phyloP scores from a whole-genome alignment of 2,797 vertebrate genomes.

The Myoxocephalus aenaeus region DNA sequence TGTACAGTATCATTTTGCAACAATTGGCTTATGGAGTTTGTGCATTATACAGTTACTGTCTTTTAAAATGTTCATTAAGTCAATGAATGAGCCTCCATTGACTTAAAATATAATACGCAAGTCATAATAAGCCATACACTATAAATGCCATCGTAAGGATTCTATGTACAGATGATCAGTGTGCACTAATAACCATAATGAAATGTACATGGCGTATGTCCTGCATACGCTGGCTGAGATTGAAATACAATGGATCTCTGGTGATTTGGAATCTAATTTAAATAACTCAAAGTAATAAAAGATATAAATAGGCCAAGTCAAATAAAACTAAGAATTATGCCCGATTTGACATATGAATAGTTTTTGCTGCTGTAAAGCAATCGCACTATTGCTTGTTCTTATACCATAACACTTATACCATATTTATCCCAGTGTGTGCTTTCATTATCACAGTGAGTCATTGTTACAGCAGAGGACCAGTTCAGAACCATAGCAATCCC shows the following conservation, averaged over 20 bases:
- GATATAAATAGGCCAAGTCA: neutral
- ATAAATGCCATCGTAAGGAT: neutral
- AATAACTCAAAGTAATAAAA: neutral
- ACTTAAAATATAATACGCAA: neutral
- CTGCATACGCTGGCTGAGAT: neutral
- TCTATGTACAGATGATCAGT: neutral
- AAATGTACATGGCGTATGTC: neutral
- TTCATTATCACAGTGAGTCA: slow-evolving; percentile 32
- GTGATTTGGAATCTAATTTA: neutral
- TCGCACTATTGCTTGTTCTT: neutral
- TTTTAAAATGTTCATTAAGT: neutral
- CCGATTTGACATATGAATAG: neutral
- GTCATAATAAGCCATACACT: neutral
- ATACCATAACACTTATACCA: neutral
- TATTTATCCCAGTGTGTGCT: neutral
- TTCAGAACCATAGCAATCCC: slow-evolving; percentile 46
- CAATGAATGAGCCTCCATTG: neutral
- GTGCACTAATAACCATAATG: neutral
- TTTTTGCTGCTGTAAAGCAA: neutral
- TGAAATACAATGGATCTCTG: neutral
- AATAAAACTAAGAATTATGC: neutral
- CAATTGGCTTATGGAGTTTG: neutral
- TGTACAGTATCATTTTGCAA: neutral
- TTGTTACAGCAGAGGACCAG: slow-evolving; percentile 37
- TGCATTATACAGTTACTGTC: neutral